Conservation (phyloP, 2,797 vertebrate species). For the Coracias cyanogaster region DNA sequence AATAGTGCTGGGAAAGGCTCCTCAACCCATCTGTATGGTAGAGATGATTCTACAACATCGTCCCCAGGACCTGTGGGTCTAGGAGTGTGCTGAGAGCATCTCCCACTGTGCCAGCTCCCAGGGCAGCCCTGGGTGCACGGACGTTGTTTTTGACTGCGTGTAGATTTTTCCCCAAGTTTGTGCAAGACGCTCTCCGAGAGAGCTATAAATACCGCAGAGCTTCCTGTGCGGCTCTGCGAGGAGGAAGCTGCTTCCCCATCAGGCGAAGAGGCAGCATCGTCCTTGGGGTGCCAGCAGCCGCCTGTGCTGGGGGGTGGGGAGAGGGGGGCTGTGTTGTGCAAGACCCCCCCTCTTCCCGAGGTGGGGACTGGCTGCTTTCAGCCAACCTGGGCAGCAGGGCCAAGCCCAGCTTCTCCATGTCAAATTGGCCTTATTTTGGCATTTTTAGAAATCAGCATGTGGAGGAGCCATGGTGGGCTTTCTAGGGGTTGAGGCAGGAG, state of each 20-base stretch:
- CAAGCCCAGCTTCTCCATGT: fast-evolving
- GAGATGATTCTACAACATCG: neutral
- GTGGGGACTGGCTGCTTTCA: neutral
- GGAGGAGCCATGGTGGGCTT: neutral
- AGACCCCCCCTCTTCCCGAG: neutral
- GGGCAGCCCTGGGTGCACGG: neutral
- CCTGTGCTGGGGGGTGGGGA: fast-evolving
- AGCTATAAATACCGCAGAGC: neutral
- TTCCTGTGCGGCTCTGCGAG: neutral
- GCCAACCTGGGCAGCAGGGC: neutral
- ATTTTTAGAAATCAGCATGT: neutral
- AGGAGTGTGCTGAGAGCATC: neutral
- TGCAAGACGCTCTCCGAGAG: neutral
- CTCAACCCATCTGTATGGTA: neutral
- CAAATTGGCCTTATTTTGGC: fast-evolving
- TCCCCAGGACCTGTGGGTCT: neutral
- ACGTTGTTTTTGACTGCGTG: neutral
- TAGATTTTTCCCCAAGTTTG: slow-evolving; percentile 8
- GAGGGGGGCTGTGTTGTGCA: neutral
- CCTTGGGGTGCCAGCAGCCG: neutral
- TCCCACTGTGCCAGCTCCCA: fast-evolving
- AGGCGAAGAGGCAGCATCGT: neutral
- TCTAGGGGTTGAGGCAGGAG: neutral
- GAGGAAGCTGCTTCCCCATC: slow-evolving; percentile 30
- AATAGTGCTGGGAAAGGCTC: neutral